Evolutionary conservation across 2,888 invertebrate species (phyloP).

Genomic region (Pachydiplax longipennis): DNA sequence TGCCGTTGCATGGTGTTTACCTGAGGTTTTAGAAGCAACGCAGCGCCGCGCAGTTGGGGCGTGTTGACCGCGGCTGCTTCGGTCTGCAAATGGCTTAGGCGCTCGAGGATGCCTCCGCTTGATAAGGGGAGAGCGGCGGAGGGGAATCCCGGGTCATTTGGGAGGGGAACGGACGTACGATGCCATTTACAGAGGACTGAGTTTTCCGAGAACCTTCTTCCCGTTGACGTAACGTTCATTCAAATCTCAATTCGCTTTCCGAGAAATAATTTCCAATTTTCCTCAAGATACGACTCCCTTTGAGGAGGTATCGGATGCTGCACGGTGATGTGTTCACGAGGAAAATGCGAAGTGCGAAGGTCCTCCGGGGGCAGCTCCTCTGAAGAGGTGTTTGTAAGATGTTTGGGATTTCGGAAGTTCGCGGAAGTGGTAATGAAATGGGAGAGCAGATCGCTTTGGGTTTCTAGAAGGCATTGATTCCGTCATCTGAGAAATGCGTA

Average conservation of each 20-base stretch:
- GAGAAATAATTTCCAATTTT: background rate
- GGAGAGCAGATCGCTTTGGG: no score
- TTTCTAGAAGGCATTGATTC: no score
- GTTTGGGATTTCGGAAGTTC: no score
- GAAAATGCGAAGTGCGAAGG: no score
- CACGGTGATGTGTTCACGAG: no score
- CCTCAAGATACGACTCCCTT: background rate
- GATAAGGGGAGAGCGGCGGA: background rate
- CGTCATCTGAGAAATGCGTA: no score
- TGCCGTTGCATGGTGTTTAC: background rate
- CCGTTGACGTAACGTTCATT: background rate
- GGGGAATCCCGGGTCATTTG: background rate
- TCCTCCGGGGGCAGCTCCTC: no score
- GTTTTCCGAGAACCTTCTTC: background rate
- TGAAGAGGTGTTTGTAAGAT: no score
- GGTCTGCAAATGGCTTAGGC: background rate
- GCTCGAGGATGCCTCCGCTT: background rate
- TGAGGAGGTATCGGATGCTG: no score
- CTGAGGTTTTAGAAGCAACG: background rate
- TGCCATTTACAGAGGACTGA: background rate
- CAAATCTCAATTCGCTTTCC: background rate
- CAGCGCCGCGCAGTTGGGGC: background rate
- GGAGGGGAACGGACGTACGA: background rate
- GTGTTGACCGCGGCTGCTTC: background rate
- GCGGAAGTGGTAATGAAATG: no score